Evolutionary conservation across 2,888 invertebrate genomes (phyloP).

Genomic region (Ormyrus nitidulus): DNA sequence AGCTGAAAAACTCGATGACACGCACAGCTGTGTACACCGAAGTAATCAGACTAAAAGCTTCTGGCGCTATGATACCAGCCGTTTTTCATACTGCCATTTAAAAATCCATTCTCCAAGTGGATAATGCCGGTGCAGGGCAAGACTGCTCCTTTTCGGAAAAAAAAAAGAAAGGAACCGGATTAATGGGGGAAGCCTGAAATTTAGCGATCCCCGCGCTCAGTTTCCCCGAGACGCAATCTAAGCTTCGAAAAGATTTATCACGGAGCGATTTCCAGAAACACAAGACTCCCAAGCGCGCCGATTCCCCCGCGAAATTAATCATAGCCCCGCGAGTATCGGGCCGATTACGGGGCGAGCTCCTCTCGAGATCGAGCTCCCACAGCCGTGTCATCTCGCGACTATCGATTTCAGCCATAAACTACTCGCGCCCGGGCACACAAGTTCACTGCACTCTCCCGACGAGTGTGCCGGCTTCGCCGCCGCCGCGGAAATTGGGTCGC

Average conservation of each 20-base stretch:
- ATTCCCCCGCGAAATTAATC: slow-evolving; percentile 13
- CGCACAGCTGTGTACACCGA: background rate
- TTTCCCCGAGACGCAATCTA: no score
- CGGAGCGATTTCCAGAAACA: no score
- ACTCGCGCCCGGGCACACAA: background rate
- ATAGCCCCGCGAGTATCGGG: background rate
- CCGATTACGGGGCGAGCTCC: background rate
- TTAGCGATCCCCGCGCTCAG: no score
- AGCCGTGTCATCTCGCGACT: slow-evolving; percentile 23
- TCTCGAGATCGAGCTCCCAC: background rate
- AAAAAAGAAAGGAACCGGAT: no score
- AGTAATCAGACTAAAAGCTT: slow-evolving; percentile 25
- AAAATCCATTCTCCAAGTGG: no score
- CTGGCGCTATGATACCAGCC: no score
- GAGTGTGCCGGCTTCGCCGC: background rate
- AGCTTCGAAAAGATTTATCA: no score
- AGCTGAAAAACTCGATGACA: background rate
- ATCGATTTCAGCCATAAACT: slow-evolving; percentile 40
- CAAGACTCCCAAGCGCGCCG: no score
- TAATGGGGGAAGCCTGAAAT: no score
- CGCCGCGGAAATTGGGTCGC: slow-evolving; percentile 28
- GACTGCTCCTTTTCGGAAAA: no score
- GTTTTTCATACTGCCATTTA: no score
- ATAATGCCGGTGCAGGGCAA: no score
- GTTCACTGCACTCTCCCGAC: background rate